phyloP scores from a whole-genome alignment of 2,797 vertebrate genomes.

The Thripadectes ignobilis region DNA sequence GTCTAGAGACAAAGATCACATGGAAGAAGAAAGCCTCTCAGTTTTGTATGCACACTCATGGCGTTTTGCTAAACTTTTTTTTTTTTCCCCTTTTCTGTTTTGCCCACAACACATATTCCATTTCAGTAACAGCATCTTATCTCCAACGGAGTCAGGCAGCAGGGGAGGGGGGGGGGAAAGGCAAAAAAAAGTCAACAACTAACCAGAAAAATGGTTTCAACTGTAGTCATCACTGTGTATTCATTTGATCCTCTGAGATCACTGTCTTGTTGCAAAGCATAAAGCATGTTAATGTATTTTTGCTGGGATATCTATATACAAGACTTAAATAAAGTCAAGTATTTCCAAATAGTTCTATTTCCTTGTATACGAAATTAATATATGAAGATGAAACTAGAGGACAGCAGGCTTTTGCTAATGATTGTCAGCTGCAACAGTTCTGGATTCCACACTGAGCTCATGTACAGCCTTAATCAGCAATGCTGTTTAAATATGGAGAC shows the following conservation, averaged over 20 bases:
- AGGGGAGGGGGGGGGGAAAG: accelerated
- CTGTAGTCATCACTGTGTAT: not conserved
- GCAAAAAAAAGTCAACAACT: not conserved
- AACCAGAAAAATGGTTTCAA: not conserved
- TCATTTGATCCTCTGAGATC: not conserved
- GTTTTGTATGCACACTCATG: not conserved
- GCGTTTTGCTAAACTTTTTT: not conserved
- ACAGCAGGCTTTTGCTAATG: constrained; percentile 57
- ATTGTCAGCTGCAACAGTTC: constrained; percentile 58
- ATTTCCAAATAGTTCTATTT: constrained; percentile 36
- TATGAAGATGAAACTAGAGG: constrained; percentile 42
- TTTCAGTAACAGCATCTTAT: not conserved
- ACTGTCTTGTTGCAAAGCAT: not conserved
- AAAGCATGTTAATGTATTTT: constrained; percentile 8
- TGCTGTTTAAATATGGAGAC: constrained; percentile 54
- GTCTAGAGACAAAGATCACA: not conserved
- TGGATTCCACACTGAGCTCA: constrained; percentile 38
- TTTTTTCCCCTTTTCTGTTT: not conserved
- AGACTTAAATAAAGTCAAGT: not conserved
- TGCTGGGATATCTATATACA: not conserved
- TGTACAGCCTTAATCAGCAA: constrained; percentile 52
- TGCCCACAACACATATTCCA: not conserved
- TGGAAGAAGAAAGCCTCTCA: not conserved
- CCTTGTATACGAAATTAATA: constrained; percentile 35
- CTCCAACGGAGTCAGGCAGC: not conserved